These are phyloP conservation scores for Pegea sp. DNA, from an alignment of 23 tunicate species.

Conservation along the genomic window DNA sequence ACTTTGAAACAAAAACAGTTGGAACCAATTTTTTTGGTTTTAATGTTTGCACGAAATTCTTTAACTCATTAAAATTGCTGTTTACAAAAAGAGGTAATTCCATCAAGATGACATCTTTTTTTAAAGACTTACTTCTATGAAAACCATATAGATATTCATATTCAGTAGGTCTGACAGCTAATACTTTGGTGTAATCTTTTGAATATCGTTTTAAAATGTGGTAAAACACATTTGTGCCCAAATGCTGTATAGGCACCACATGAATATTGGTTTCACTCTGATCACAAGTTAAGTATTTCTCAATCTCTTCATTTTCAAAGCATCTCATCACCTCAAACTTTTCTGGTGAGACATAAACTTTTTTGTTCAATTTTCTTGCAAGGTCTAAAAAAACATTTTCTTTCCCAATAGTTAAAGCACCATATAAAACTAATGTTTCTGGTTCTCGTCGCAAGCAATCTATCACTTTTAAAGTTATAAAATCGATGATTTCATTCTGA, in stretches of 20 bases:
- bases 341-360: conserved; percentile 20
- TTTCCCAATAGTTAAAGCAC: conserved; percentile 60
- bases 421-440: conserved; percentile 39
- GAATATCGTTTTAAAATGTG: too few relatives aligned
- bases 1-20: conserved; percentile 47
- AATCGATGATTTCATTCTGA: conserved; percentile 31
- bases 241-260: conserved; percentile 50
- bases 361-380: conserved; percentile 10
- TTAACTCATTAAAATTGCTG: conserved; percentile 48
- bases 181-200: conserved; percentile 6
- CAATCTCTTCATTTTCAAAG: conserved; percentile 11
- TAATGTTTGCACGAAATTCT: conserved; percentile 18
- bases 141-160: conserved; percentile 20
- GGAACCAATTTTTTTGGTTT: conserved; percentile 57
- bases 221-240: conserved; percentile 1
- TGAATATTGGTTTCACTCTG: conserved; percentile 18
- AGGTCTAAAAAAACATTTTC: conserved; percentile 51
- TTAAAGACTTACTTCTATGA: too few relatives aligned
- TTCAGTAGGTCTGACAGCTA: conserved; percentile 71
- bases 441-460: conserved; percentile 1
- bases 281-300: conserved; percentile 8
- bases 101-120: not conserved
- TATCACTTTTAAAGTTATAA: conserved; percentile 5
- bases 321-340: conserved; percentile 26
- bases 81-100: conserved; percentile 22